These are phyloP conservation scores for Galerucella pusilla DNA, from an alignment of 2,888 invertebrate genomes.

Conservation along the genomic window DNA sequence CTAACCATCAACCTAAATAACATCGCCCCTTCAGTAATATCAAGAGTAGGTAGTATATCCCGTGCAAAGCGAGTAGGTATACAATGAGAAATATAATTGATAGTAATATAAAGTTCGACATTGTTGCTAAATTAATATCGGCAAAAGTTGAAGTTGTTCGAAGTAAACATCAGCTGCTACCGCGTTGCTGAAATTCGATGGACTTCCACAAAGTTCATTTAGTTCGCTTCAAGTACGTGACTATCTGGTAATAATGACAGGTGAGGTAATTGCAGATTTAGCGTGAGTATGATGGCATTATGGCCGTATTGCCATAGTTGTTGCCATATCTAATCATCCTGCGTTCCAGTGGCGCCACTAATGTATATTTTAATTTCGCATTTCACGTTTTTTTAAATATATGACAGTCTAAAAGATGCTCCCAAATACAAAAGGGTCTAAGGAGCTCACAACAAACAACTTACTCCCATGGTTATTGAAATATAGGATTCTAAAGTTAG, in stretches of 20 bases:
- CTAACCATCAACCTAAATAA: slow-evolving; percentile 1
- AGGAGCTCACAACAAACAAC: too few relatives aligned
- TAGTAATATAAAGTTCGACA: slow-evolving; percentile 26
- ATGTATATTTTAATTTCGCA: background rate
- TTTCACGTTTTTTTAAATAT: too few relatives aligned
- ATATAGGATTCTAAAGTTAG: too few relatives aligned
- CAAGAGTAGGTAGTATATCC: slow-evolving; percentile 1
- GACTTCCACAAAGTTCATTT: slow-evolving; percentile 55
- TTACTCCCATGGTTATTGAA: too few relatives aligned
- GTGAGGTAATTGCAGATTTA: slow-evolving; percentile 59
- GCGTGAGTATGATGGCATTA: slow-evolving; percentile 52
- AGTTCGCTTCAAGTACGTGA: slow-evolving; percentile 57
- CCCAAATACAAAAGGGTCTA: too few relatives aligned
- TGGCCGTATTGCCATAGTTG: slow-evolving; percentile 45
- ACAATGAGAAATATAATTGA: slow-evolving; percentile 18
- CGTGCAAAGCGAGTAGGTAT: background rate
- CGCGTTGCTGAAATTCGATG: slow-evolving; percentile 47
- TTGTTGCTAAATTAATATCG: slow-evolving; percentile 27
- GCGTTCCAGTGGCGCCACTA: slow-evolving; percentile 30
- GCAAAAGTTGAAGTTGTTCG: slow-evolving; percentile 31
- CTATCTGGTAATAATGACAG: slow-evolving; percentile 58
- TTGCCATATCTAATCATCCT: slow-evolving; percentile 49
- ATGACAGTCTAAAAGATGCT: too few relatives aligned
- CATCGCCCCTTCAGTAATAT: slow-evolving; percentile 2
- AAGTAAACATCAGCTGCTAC: slow-evolving; percentile 42